Conservation (phyloP, 2,888 invertebrate genomes). For the Sesia apiformis region DNA sequence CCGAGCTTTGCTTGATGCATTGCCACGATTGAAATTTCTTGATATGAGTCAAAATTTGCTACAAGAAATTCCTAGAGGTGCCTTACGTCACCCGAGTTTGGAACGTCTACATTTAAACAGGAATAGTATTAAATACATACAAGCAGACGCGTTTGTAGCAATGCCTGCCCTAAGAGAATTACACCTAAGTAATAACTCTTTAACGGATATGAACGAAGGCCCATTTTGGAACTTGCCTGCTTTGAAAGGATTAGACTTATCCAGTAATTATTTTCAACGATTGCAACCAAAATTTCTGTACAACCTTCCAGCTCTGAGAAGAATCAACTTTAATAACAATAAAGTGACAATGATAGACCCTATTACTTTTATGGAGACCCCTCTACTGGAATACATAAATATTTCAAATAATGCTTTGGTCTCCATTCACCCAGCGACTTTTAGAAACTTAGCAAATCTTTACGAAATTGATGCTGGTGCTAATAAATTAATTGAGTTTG, state of each 20-base stretch:
- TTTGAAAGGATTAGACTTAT: constrained; percentile 87
- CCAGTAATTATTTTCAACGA: constrained; percentile 81
- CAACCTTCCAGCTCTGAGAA: constrained; percentile 83
- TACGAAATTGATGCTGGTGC: constrained; percentile 86
- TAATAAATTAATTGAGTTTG: constrained; percentile 82
- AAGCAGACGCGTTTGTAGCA: constrained; percentile 85
- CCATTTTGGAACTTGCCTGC: constrained; percentile 91
- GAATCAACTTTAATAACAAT: constrained; percentile 85
- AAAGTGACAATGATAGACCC: constrained; percentile 81
- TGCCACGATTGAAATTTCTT: constrained; percentile 84
- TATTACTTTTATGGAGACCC: constrained; percentile 81
- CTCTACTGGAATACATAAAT: constrained; percentile 85
- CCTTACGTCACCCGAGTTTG: constrained; percentile 83
- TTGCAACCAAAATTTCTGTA: constrained; percentile 82
- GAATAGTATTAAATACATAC: constrained; percentile 83
- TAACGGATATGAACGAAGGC: constrained; percentile 80
- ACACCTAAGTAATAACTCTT: constrained; percentile 86
- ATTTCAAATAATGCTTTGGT: constrained; percentile 84
- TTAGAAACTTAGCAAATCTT: constrained; percentile 81
- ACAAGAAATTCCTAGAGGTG: constrained; percentile 84
- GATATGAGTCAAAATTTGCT: constrained; percentile 87
- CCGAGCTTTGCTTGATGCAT: constrained; percentile 81
- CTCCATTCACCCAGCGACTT: constrained; percentile 83
- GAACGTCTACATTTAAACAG: constrained; percentile 87
- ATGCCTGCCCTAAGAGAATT: constrained; percentile 90